These are phyloP conservation scores for Cacoxenus indagator DNA, from an alignment of 2,888 invertebrate species.

Conservation along the genomic window DNA sequence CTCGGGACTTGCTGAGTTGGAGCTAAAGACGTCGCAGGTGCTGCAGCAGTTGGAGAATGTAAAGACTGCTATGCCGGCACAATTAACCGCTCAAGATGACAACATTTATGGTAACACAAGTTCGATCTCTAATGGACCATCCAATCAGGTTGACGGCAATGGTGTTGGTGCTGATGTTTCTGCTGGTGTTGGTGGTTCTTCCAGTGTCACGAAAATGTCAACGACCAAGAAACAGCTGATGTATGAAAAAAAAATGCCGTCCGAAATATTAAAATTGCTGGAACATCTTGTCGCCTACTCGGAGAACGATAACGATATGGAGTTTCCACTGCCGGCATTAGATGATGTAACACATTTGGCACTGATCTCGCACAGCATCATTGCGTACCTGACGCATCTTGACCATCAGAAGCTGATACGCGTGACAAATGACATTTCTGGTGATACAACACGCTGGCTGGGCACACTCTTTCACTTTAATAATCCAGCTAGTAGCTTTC, in stretches of 20 bases:
- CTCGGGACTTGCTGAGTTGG: constrained; percentile 76
- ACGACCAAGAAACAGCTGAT: constrained; percentile 67
- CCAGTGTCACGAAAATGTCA: constrained; percentile 15
- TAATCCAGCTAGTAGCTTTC: constrained; percentile 87
- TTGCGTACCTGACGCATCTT: constrained; percentile 87
- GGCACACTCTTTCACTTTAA: constrained; percentile 88
- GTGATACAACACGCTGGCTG: constrained; percentile 90
- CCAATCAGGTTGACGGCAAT: constrained; percentile 30
- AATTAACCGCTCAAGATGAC: neutral
- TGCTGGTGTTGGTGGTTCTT: constrained; percentile 4
- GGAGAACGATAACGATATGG: constrained; percentile 74
- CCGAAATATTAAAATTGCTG: constrained; percentile 73
- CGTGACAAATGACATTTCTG: constrained; percentile 84
- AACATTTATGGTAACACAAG: constrained; percentile 16
- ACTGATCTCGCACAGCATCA: constrained; percentile 88
- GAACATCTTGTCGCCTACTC: constrained; percentile 78
- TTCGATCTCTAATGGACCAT: constrained; percentile 44
- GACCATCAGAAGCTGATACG: constrained; percentile 84
- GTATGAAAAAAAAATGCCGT: constrained; percentile 72
- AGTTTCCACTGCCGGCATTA: constrained; percentile 75
- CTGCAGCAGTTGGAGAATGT: constrained; percentile 79
- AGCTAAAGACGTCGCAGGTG: constrained; percentile 82
- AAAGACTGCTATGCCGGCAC: constrained; percentile 47
- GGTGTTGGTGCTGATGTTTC: neutral
- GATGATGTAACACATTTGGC: constrained; percentile 77